Evolutionary conservation across 1,140 invertebrate genomes (phyloP).

Genomic region (Ectropis grisescens): DNA sequence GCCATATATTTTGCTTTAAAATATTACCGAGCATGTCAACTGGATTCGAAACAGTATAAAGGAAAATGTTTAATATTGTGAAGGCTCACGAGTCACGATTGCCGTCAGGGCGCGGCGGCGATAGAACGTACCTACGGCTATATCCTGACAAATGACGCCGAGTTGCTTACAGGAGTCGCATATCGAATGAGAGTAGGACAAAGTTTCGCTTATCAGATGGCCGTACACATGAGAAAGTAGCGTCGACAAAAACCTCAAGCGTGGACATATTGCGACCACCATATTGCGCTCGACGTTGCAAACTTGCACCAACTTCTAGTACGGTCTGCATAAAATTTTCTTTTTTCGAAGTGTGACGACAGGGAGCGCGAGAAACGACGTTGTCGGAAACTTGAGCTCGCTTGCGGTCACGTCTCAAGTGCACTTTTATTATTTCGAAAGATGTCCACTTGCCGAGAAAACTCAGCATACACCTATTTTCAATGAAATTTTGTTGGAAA

Average conservation of each 20-base stretch:
- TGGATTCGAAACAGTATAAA: too few species aligned
- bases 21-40: too few species aligned
- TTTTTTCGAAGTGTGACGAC: constrained; percentile 22
- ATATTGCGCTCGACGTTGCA: constrained; percentile 39
- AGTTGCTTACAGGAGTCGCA: constrained; percentile 43
- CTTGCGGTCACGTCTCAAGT: constrained; percentile 12
- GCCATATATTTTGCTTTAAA: too few species aligned
- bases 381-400: not conserved
- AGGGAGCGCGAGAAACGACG: not conserved
- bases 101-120: too few species aligned
- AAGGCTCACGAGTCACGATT: too few species aligned
- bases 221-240: constrained; percentile 57
- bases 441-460: too few species aligned
- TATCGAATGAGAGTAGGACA: constrained; percentile 49
- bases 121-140: not conserved
- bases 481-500: too few species aligned
- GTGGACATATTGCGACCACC: constrained; percentile 53
- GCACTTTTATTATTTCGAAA: constrained; percentile 15
- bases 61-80: too few species aligned
- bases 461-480: too few species aligned
- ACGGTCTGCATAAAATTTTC: constrained; percentile 34
- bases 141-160: constrained; percentile 32
- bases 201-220: constrained; percentile 65
- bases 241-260: constrained; percentile 49
- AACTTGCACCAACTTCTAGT: constrained; percentile 50